A percentile compares a stretch with the other conserved stretches of the same genome.
Conservation (phyloP, 2,797 vertebrate genomes). For the Poecilia picta region DNA sequence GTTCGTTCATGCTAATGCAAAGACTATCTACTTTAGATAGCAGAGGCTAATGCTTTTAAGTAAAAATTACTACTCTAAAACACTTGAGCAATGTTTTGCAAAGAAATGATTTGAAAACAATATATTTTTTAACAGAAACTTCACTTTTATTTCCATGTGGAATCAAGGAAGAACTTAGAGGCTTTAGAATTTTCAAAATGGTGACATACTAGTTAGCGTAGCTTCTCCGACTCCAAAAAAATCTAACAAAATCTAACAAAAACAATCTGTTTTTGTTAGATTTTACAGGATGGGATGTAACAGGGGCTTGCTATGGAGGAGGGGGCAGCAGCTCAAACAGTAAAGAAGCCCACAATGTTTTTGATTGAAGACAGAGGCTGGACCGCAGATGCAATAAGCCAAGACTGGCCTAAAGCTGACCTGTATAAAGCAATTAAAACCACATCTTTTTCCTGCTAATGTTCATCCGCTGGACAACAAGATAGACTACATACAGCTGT, state of each 20-base stretch:
- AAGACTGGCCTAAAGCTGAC: not conserved
- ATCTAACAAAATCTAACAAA: too few relatives aligned
- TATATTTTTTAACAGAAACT: not conserved
- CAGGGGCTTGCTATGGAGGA: not conserved
- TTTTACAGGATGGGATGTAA: not conserved
- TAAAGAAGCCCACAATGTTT: not conserved
- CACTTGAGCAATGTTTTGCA: not conserved
- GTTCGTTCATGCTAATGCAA: too few relatives aligned
- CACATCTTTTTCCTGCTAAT: not conserved
- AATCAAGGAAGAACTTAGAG: not conserved
- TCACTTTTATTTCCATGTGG: not conserved
- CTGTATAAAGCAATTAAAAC: slow-evolving; percentile 2
- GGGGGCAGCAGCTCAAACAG: not conserved
- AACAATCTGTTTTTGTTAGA: not conserved
- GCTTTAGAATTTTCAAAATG: not conserved
- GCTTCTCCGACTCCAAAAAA: not conserved
- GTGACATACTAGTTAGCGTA: not conserved
- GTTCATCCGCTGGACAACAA: not conserved
- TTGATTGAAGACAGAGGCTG: not conserved
- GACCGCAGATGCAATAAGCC: not conserved
- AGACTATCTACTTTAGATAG: not conserved
- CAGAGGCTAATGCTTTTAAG: not conserved
- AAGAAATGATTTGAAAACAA: not conserved
- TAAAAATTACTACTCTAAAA: not conserved
- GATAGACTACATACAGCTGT: not conserved